Evolutionary conservation across 1,140 invertebrate genomes (phyloP), one percentile per base, ranked within the genome.

Genomic region (Scaptomyza pallida): DNA sequence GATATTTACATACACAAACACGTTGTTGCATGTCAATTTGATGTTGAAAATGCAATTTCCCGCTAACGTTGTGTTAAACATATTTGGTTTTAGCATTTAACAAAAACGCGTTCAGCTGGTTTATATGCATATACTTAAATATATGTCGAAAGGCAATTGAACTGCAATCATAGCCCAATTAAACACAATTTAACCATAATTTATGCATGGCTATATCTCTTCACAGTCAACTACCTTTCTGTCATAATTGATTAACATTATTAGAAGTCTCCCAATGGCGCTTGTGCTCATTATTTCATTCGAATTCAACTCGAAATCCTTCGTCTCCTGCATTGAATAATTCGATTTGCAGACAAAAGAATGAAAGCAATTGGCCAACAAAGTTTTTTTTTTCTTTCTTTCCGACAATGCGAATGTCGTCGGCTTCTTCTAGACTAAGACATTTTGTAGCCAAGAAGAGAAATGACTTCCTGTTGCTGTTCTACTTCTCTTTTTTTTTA

Each of bases 401-500:
- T n/a, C n/a, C n/a, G n/a, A n/a, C n/a, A n/a, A n/a, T n/a, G n/a
- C n/a, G n/a, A n/a, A n/a, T n/a, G n/a, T n/a, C n/a, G n/a, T n/a
- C n/a, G n/a, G n/a, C n/a, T n/a, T n/a, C n/a, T n/a, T n/a, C 35
- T 10, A 23, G 35, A 5, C 17, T 50, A 35, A 21, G 13, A 45
- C 26, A 40, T 12, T 59, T 35, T 3, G 12, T 35, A 33, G 33
- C 52, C 21, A 67, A 50, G 44, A 60, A 48, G 47, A 67, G 50
- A 60, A 67, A 67, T 30, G 26, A 60, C 45, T 67, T 67, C 63
- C 63, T 67, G 63, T 59, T 30, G 21, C 12, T 65, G 41, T 5
- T 19, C 33, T 37, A 37, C 33, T 23, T 17, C 12, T n/a, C n/a
- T n/a, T n/a, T n/a, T n/a, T n/a, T n/a, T n/a, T n/a, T 23, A 8